These are phyloP conservation scores for Lepidurus packardi DNA, from an alignment of 1,140 invertebrate genomes.

Conservation along the genomic window DNA sequence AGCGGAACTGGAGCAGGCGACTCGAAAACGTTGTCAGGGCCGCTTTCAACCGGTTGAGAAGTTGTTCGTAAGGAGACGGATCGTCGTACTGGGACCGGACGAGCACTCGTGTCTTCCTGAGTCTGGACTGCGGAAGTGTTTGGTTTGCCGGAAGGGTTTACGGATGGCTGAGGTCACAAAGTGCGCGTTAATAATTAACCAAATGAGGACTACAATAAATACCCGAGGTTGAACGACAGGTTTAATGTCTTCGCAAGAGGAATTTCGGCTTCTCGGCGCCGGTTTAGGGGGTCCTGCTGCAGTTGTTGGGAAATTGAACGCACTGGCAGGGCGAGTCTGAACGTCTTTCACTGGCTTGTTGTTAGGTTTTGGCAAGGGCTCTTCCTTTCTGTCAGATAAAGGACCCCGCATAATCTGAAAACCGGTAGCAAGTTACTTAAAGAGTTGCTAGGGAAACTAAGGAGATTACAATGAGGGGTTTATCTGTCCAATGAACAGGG, in stretches of 20 bases:
- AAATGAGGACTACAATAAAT: not conserved
- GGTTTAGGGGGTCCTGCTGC: conserved; percentile 4
- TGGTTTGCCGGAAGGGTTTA: not conserved
- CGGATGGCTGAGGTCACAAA: not conserved
- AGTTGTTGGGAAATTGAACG: conserved; percentile 23
- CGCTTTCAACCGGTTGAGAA: not conserved
- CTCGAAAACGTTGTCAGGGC: conserved; percentile 31
- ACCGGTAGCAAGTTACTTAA: not conserved
- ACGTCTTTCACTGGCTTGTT: conserved; percentile 27
- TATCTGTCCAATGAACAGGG: conserved; percentile 46
- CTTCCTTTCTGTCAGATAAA: conserved; percentile 29
- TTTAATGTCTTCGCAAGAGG: not conserved
- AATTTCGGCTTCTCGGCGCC: conserved; percentile 5
- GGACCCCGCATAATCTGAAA: conserved; percentile 31
- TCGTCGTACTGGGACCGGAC: conserved; percentile 29
- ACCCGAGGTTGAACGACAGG: not conserved
- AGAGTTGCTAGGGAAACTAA: not conserved
- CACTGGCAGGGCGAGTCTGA: not conserved
- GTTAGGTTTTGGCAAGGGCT: conserved; percentile 21
- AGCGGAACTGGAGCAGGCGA: not conserved
- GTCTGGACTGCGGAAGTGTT: not conserved
- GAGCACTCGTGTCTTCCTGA: not conserved
- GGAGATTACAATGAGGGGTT: not conserved
- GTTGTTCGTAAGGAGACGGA: conserved; percentile 24
- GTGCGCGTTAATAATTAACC: not conserved